Base-by-base conservation (phyloP, 2,797 vertebrate species). In the Anomalospiza imberbis region DNA sequence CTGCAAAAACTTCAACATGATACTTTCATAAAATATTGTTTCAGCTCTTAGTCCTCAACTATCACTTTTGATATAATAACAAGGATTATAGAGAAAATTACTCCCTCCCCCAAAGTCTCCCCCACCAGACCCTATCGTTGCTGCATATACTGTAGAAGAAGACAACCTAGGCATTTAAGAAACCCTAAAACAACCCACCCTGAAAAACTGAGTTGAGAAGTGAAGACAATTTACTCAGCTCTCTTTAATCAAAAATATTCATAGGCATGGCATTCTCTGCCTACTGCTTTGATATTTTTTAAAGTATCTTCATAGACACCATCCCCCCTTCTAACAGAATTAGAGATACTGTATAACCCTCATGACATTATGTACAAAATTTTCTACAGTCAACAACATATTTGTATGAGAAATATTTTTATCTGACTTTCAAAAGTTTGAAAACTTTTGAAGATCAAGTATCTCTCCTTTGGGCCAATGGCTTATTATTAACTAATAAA, bases 21-120 rank as follows among this genome's bases (percentile, higher is more conserved):
- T 98, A 98, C 98, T 98, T 98, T 97, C 96, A 97, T 98, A 98
- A 98, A 98, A 98, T 98, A 98, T 98, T 98, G 97, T 98, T 98
- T 98, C 97, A 98, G 96, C 95, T 98, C 91, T 95, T 98, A 98
- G 97, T 96, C 98, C 97, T 98, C 97, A 98, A 97, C 97, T 98
- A 98, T 98, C 98, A 98, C 96, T 97, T 98, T 97, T 97, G 96
- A 86, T 98, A 96, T 95, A 97, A 98, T 96, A 98, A 97, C 96
- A 97, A 98, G 97, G 97, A 98, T 98, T 97, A 98, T 95, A 97
- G 95, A 97, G 96, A 95, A 32, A 88, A 97, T 97, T 90, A 73
- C 70, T 94, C 76, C 73, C 70, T 93, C 70, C 88, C 82, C 90
- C 82, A 92, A 96, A 97, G 77, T 97, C 94, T 95, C 90, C 89